Conservation (phyloP, 1,140 invertebrate genomes). For the Leguminivora glycinivorella region DNA sequence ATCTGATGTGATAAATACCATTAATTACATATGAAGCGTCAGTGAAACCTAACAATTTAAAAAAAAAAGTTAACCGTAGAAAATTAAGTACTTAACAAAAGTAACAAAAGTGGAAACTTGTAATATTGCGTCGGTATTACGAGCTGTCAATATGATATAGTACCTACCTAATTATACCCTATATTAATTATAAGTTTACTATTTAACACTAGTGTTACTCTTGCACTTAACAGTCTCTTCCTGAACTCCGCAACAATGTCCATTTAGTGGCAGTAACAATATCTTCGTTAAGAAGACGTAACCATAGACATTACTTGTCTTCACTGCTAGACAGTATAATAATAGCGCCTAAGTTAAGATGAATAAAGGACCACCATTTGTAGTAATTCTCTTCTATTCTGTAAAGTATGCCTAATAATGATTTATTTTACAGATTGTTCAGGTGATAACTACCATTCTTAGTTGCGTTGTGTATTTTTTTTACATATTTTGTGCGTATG, state of each 20-base stretch:
- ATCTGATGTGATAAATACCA: no score
- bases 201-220: not conserved
- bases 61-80: no score
- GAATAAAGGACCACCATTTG: not conserved
- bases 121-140: not conserved
- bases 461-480: not conserved
- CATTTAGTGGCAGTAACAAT: slow-evolving; percentile 1
- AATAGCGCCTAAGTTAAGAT: slow-evolving; percentile 3
- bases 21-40: no score
- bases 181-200: not conserved
- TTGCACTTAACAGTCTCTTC: slow-evolving; percentile 7
- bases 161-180: not conserved
- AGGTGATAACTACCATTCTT: not conserved
- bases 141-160: not conserved
- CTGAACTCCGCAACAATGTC: not conserved
- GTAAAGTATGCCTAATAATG: not conserved
- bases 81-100: no score
- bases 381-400: slow-evolving; percentile 2
- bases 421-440: not conserved
- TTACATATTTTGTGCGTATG: no score
- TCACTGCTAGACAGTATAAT: slow-evolving; percentile 6
- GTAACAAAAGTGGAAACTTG: no score
- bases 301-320: slow-evolving; percentile 5
- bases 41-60: no score
- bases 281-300: slow-evolving; percentile 14